Conservation (phyloP, 2,113 vertebrate genomes). For the Irena cyanogastra region DNA sequence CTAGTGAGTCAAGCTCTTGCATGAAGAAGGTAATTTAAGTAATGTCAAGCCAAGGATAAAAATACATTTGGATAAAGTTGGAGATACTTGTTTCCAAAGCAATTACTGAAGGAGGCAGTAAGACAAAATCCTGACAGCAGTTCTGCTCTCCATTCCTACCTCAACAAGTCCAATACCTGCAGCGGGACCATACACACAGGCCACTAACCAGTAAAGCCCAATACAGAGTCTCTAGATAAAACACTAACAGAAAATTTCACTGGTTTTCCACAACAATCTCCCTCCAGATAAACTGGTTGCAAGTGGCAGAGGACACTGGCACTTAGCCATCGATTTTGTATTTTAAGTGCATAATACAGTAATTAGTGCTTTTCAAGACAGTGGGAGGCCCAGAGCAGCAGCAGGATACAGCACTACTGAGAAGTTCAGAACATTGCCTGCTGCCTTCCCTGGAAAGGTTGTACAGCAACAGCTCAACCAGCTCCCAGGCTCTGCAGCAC, state of each 20-base stretch:
- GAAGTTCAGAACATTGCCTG: background rate
- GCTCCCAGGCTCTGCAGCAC: background rate
- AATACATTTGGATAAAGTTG: background rate
- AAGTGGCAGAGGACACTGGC: background rate
- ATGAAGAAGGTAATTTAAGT: background rate
- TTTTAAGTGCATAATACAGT: background rate
- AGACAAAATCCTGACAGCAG: background rate
- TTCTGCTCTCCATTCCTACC: background rate
- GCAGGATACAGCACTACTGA: background rate
- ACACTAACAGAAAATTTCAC: background rate
- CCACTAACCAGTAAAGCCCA: background rate
- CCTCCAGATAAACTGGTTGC: background rate
- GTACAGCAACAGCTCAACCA: background rate
- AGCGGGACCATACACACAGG: background rate
- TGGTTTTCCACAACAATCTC: background rate
- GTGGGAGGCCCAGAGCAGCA: background rate
- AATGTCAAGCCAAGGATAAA: background rate
- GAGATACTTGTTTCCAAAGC: background rate
- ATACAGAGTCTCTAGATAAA: accelerated
- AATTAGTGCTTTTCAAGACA: background rate
- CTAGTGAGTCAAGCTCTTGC: background rate
- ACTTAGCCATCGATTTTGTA: background rate
- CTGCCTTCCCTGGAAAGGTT: background rate
- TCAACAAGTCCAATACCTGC: background rate
- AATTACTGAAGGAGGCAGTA: background rate